Evolutionary conservation across 2,113 vertebrate genomes (phyloP).

Genomic region (Meles meles): DNA sequence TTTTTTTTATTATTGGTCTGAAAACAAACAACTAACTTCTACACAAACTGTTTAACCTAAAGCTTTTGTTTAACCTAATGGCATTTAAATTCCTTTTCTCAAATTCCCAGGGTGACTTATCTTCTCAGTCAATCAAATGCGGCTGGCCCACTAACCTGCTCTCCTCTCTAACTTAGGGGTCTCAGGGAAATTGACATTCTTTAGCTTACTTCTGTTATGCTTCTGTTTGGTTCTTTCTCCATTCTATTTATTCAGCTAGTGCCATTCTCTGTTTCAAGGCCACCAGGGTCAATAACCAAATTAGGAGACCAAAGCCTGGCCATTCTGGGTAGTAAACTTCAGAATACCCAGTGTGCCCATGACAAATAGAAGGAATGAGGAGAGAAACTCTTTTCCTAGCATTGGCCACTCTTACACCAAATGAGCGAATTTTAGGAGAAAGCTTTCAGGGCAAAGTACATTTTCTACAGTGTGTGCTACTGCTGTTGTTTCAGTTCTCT

Average conservation of each 20-base stretch:
- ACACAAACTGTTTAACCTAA: constrained; percentile 60
- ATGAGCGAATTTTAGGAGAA: neutral
- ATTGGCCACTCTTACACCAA: neutral
- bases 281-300: constrained; percentile 67
- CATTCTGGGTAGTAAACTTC: constrained; percentile 57
- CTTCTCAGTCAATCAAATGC: constrained; percentile 56
- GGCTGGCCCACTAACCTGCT: constrained; percentile 29
- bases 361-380: neutral
- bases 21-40: constrained; percentile 70
- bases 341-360: neutral
- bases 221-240: constrained; percentile 61
- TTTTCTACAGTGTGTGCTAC: neutral
- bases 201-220: constrained; percentile 23
- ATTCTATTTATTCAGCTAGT: constrained; percentile 62
- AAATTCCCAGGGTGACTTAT: constrained; percentile 67
- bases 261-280: constrained; percentile 62
- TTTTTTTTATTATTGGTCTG: constrained; percentile 63
- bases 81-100: constrained; percentile 66
- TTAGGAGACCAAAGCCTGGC: constrained; percentile 1
- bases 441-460: neutral
- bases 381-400: neutral
- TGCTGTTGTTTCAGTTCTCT: neutral
- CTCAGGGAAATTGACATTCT: constrained; percentile 45
- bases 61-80: constrained; percentile 70
- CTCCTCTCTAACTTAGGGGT: neutral